Conservation (phyloP, 1,140 invertebrate genomes). For the Dysdera silvatica region DNA sequence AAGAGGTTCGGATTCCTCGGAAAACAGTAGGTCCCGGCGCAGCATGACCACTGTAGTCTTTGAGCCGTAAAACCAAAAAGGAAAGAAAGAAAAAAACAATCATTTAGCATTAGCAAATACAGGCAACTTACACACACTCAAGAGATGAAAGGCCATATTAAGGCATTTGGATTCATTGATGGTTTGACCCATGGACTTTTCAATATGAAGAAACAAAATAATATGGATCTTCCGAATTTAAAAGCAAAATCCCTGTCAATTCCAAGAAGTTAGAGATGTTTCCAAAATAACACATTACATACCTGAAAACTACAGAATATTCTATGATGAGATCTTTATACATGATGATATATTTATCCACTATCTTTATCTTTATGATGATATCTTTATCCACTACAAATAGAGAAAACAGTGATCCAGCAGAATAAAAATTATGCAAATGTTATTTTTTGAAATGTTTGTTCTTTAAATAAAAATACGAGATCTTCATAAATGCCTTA, state of each 20-base stretch:
- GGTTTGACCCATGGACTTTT: neutral
- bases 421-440: neutral
- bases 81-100: too few species aligned
- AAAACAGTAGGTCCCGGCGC: too few species aligned
- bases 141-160: neutral
- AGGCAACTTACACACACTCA: neutral
- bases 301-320: neutral
- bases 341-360: too few species aligned
- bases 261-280: neutral
- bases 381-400: neutral
- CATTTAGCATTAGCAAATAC: neutral
- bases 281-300: neutral
- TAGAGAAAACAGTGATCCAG: neutral
- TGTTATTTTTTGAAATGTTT: too few species aligned
- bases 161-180: slow-evolving; percentile 1
- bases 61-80: too few species aligned
- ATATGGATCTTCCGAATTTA: neutral
- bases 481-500: too few species aligned
- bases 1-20: too few species aligned
- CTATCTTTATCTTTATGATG: too few species aligned
- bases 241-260: neutral
- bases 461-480: too few species aligned
- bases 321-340: neutral
- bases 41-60: too few species aligned
- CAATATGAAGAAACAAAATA: neutral